phyloP scores from a whole-genome alignment of 2,797 vertebrate genomes.

The Lemur catta region DNA sequence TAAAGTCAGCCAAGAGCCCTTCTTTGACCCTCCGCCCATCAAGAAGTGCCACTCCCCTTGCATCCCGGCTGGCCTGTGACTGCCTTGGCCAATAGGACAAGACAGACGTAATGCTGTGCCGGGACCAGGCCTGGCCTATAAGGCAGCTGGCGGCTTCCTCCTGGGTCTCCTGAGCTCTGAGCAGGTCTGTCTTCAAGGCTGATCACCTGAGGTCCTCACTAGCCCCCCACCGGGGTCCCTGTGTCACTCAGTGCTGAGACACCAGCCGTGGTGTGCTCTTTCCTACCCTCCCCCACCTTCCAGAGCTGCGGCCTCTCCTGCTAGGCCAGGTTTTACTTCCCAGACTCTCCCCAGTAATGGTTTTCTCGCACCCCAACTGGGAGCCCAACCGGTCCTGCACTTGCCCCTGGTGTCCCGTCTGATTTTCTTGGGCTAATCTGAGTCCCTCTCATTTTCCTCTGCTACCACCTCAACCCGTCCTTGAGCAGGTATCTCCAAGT shows the following conservation, averaged over 20 bases:
- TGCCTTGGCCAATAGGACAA: not conserved
- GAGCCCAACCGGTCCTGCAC: not conserved
- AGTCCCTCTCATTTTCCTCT: not conserved
- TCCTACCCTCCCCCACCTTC: fast-evolving
- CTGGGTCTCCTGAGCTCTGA: not conserved
- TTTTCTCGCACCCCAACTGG: not conserved
- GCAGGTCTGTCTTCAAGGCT: not conserved
- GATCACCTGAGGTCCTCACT: too few relatives aligned
- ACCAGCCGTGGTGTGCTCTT: too few relatives aligned
- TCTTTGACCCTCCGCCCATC: not conserved
- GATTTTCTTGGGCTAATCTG: not conserved
- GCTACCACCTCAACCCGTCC: not conserved
- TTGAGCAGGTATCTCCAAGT: not conserved
- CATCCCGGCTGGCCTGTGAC: not conserved
- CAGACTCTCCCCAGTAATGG: not conserved
- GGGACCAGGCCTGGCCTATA: not conserved
- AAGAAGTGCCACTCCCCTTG: not conserved
- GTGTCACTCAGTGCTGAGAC: not conserved
- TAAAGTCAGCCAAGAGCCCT: not conserved
- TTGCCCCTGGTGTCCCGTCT: not conserved
- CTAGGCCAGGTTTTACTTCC: not conserved
- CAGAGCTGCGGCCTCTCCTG: not conserved
- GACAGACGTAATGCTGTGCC: not conserved
- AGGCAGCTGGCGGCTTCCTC: not conserved
- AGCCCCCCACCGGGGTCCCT: not conserved